Percentiles rank a stretch among this genome's conserved stretches.
Evolutionary conservation across 1,140 invertebrate species (phyloP).

Genomic region (Mamestra configurata): DNA sequence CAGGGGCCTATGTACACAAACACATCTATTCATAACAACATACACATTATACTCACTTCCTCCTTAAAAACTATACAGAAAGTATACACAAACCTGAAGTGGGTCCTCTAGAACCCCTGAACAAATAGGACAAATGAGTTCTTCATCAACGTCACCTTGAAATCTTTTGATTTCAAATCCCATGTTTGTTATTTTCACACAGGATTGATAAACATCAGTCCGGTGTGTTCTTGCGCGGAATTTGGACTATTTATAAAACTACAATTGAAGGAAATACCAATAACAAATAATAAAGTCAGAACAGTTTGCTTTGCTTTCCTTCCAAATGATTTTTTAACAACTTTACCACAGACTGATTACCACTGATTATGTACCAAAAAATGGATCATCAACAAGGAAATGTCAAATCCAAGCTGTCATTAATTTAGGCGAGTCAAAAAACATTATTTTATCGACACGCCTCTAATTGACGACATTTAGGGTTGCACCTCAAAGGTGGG

Average conservation of each 20-base stretch:
- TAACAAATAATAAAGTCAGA: slow-evolving; percentile 44
- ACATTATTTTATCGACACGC: not conserved
- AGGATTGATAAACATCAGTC: slow-evolving; percentile 65
- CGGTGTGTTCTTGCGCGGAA: slow-evolving; percentile 33
- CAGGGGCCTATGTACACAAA: slow-evolving; percentile 92
- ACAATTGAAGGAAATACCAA: slow-evolving; percentile 41
- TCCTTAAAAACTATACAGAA: slow-evolving; percentile 12
- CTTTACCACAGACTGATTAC: slow-evolving; percentile 24
- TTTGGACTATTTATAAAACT: slow-evolving; percentile 39
- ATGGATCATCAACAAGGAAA: not conserved
- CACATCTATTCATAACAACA: slow-evolving; percentile 17
- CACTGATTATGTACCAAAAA: too few relatives aligned
- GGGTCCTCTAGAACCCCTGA: slow-evolving; percentile 96
- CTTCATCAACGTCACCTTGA: slow-evolving; percentile 97
- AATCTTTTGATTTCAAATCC: slow-evolving; percentile 96
- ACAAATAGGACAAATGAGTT: slow-evolving; percentile 97
- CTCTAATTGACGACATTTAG: too few relatives aligned
- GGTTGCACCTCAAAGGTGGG: too few relatives aligned
- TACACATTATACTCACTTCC: not conserved
- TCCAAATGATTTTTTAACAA: slow-evolving; percentile 29
- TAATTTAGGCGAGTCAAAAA: not conserved
- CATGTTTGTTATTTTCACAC: slow-evolving; percentile 89
- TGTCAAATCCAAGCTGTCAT: slow-evolving; percentile 4
- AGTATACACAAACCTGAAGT: slow-evolving; percentile 91
- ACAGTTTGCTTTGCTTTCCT: slow-evolving; percentile 49